Conservation (phyloP, 2,113 vertebrate species). For the Crotalus tigris region DNA sequence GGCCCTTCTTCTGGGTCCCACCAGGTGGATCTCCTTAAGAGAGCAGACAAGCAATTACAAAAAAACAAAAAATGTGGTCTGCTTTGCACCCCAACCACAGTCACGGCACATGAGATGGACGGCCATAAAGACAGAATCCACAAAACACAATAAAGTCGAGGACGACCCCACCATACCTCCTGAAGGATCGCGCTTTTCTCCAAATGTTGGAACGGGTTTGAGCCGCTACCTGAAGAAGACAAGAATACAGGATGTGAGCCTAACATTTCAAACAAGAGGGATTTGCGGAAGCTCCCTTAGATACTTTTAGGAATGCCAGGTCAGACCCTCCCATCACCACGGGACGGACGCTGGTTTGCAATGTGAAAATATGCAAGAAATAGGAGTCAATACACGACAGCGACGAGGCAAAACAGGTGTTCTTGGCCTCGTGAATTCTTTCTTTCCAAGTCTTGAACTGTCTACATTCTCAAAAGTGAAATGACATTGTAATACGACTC, state of each 20-base stretch:
- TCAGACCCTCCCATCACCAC: fast-evolving
- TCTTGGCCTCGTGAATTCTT: background rate
- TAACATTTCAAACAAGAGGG: background rate
- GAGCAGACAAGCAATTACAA: background rate
- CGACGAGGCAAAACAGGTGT: too few species aligned
- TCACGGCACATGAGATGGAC: background rate
- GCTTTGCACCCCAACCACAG: background rate
- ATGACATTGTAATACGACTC: too few species aligned
- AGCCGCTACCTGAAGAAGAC: slow-evolving; percentile 82
- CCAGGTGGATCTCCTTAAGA: too few species aligned
- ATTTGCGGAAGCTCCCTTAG: background rate
- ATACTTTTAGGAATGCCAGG: background rate
- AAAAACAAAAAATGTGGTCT: background rate
- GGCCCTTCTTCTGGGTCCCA: too few species aligned
- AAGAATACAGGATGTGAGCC: background rate
- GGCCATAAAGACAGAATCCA: background rate
- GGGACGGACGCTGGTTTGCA: background rate
- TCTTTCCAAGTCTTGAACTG: background rate
- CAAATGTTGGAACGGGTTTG: slow-evolving; percentile 95
- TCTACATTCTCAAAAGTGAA: too few species aligned
- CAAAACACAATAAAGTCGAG: background rate
- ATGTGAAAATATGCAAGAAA: background rate
- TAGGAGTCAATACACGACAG: background rate
- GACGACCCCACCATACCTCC: slow-evolving; percentile 75
- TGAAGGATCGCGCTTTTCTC: slow-evolving; percentile 97